A percentile compares a stretch with the other conserved stretches of the same genome.
These are phyloP conservation scores for Aphis gossypii DNA, from an alignment of 1,140 invertebrate genomes.

Conservation along the genomic window DNA sequence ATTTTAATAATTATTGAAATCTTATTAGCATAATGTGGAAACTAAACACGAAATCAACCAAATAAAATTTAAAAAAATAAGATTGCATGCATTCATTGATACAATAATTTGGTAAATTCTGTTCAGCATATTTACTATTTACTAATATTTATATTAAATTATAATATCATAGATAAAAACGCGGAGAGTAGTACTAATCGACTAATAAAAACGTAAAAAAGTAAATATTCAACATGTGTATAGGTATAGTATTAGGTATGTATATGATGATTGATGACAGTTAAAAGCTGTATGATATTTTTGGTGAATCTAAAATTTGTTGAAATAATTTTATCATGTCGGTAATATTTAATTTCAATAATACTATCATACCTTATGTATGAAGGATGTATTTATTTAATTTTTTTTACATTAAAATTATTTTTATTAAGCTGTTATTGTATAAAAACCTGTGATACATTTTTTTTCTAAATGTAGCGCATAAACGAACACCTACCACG, in stretches of 20 bases:
- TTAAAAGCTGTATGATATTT: not conserved
- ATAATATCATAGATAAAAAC: not conserved
- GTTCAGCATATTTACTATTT: not conserved
- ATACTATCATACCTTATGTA: not conserved
- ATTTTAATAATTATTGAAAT: not conserved
- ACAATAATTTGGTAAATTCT: not conserved
- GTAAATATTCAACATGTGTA: not conserved
- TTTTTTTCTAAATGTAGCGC: not conserved
- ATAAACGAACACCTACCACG: not conserved
- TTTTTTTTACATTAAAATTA: not conserved
- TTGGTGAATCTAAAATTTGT: no score
- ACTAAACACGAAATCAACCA: not conserved
- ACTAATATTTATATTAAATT: not conserved
- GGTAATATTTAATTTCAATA: not conserved
- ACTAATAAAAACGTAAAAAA: not conserved
- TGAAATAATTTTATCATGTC: not conserved
- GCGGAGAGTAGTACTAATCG: not conserved
- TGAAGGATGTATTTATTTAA: not conserved
- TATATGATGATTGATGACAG: not conserved
- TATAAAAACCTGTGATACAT: not conserved
- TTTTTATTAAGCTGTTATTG: not conserved
- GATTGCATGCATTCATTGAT: not conserved
- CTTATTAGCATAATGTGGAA: not conserved
- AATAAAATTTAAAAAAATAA: not conserved
- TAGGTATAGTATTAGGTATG: not conserved